Percentiles rank a stretch among this genome's conserved stretches.
Evolutionary conservation across 2,888 invertebrate species (phyloP).

Genomic region (Malthinus flaveolus): DNA sequence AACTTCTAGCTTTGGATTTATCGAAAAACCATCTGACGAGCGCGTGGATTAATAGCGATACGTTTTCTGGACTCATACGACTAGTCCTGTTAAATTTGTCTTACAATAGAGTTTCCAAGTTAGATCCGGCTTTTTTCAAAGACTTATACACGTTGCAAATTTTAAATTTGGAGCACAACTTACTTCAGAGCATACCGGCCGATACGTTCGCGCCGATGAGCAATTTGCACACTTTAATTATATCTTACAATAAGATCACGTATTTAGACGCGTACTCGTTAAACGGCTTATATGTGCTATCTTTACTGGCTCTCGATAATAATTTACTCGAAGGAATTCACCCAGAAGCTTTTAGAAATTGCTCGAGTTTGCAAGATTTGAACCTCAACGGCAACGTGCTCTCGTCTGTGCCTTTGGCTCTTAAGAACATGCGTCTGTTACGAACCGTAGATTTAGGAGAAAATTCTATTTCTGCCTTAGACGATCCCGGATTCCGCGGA

Average conservation of each 20-base stretch:
- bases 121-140: slow-evolving; percentile 82
- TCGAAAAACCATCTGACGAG: slow-evolving; percentile 86
- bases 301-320: slow-evolving; percentile 82
- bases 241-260: slow-evolving; percentile 84
- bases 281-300: slow-evolving; percentile 86
- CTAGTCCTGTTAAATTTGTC: slow-evolving; percentile 85
- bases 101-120: slow-evolving; percentile 77
- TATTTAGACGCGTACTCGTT: slow-evolving; percentile 84
- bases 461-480: slow-evolving; percentile 81
- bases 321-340: slow-evolving; percentile 83
- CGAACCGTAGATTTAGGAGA: slow-evolving; percentile 89
- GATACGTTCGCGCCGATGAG: slow-evolving; percentile 91
- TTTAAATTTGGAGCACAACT: slow-evolving; percentile 83
- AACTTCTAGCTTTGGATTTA: slow-evolving; percentile 79
- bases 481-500: slow-evolving; percentile 80
- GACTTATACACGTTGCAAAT: slow-evolving; percentile 85
- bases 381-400: slow-evolving; percentile 87
- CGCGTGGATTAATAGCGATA: slow-evolving; percentile 82
- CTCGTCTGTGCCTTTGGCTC: slow-evolving; percentile 76
- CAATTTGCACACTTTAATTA: slow-evolving; percentile 84
- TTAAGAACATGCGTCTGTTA: slow-evolving; percentile 83
- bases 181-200: slow-evolving; percentile 79
- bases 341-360: slow-evolving; percentile 87
- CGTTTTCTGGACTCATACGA: slow-evolving; percentile 86
- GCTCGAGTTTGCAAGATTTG: slow-evolving; percentile 86